Evolutionary conservation across 2,113 vertebrate genomes (phyloP).

Genomic region (Apistogramma diplotaenia): DNA sequence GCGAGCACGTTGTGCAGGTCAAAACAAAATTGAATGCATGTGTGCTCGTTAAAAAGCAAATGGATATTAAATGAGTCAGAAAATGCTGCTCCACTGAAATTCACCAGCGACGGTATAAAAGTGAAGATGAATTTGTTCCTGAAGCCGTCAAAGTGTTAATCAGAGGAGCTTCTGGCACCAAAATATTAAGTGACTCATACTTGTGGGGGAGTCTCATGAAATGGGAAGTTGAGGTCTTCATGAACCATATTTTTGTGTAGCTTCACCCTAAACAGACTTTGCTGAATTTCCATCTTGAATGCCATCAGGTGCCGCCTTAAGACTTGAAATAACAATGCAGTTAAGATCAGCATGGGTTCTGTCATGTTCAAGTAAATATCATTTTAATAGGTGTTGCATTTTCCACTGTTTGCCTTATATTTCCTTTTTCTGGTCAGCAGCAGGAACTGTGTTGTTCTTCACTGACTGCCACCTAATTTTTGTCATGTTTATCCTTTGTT

Average conservation of each 20-base stretch:
- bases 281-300: neutral
- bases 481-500: neutral
- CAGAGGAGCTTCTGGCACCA: neutral
- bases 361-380: neutral
- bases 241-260: neutral
- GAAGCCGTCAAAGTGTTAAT: neutral
- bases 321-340: neutral
- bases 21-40: conserved; percentile 15
- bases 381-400: neutral
- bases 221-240: neutral
- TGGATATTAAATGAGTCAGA: conserved; percentile 1
- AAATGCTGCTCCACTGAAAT: neutral
- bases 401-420: neutral
- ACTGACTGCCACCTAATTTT: neutral
- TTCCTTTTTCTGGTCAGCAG: neutral
- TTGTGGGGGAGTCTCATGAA: neutral
- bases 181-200: neutral
- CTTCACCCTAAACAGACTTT: neutral
- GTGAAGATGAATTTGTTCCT: neutral
- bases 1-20: neutral
- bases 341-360: neutral
- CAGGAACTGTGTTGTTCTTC: neutral
- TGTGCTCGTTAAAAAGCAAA: conserved; percentile 30
- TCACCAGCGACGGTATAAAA: neutral
- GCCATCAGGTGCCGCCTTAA: neutral